Base-by-base conservation (phyloP, 1,140 invertebrate genomes). In the Spodoptera litura region DNA sequence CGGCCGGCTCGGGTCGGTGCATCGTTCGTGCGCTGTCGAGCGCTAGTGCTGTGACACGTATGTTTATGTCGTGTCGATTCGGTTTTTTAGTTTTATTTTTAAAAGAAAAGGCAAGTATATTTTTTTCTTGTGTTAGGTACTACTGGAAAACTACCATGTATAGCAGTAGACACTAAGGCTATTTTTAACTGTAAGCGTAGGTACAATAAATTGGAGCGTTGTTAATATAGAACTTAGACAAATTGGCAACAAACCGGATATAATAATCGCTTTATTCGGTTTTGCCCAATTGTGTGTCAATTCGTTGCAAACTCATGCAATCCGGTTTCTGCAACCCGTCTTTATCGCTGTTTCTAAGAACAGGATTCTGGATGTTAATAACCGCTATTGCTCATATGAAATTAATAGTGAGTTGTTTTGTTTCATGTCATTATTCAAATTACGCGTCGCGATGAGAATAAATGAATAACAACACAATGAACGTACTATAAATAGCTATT, bases 1-100 rank as follows among this genome's bases (percentile, higher is more conserved):
- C 77, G 83, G 86, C 91, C 89, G 90, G 93, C 89, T 93, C 72
- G 79, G 83, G 84, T 87, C 91, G 83, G 90, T 89, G 92, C 88
- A 88, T 87, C 80, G 85, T 64, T 87, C 80, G 85, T 64, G 78
- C 81, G 58, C 64, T 86, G 87, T 89, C 85, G 87, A 31, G 2
- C n/a, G 77, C 61, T 93, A 93, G 91, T 90, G 91, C 87, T 77
- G 92, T 20, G 84, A 78, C 78, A 79, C 62, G 77, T 66, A 78
- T 79, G 70, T 75, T 76, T 77, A 64, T 75, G 80, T 87, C 82
- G 82, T 88, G 87, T 88, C 89, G 89, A 89, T 85, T 82, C 49
- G 20, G 59, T 80, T 77, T 56, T 59, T 64, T 52, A 3, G 53
- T 15, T 52, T 52, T 31, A 31, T 70, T 70, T 52, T 49, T 56